Evolutionary conservation across 35 echinoderm and acorn worm species (phyloP), one percentile per base, ranked within the genome.

Genomic region (Heliocidaris erythrogramma): DNA sequence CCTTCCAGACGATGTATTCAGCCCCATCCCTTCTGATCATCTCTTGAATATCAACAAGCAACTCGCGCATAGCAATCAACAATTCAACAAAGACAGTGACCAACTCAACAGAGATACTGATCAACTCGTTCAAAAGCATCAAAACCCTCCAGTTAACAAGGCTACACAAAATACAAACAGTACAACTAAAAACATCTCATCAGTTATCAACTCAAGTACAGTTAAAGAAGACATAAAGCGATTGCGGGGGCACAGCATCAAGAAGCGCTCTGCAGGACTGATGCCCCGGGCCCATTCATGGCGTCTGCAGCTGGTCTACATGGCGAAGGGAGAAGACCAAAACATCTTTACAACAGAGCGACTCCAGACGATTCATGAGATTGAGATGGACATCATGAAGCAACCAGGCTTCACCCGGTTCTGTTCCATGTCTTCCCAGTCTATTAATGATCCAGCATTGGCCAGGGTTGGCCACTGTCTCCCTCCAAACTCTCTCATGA

Each of bases 401-500:
- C 96, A 97, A 48, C 60, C 94, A 30, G 78, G 85, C 4, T 99
- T 97, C 49, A 94, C 86, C 4, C 13, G 88, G 24, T 99, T 96
- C 90, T 99, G 98, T 91, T 32, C 95, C 0, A 71, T 95, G 13
- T 94, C 85, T 29, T 13, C 21, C 2, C 47, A 49, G 10, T 95
- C 96, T 4, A 13, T 65, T 13, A 49, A 90, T 47, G 96, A 99
- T 90, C 61, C 94, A 32, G 94, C 96, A 32, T 71, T 97, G 35
- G 93, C 49, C 17, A 11, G 29, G 32, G 32, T 94, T 59, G 69
- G 93, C 69, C 94, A 96, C 88, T 97, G 98, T 86, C 30, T 56
- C 17, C 98, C 96, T 18, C 84, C 90, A 2, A 99, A 97, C 93
- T 99, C 98, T 5, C 85, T 99, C 61, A 97, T 99, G 98, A 97